phyloP scores from a whole-genome alignment of 2,888 invertebrate species.

The Epinotia demarniana region DNA sequence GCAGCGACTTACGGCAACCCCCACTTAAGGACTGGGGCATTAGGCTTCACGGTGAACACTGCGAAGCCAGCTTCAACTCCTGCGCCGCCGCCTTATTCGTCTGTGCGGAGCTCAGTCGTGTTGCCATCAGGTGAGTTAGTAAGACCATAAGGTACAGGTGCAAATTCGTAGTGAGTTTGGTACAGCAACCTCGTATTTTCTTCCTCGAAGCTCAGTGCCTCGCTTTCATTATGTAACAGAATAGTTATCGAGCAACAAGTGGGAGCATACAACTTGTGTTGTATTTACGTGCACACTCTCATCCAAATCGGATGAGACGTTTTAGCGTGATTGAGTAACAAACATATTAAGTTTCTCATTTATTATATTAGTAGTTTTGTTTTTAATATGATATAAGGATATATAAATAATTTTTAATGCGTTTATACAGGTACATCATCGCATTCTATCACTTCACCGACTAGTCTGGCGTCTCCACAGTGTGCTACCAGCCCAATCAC shows the following conservation, averaged over 20 bases:
- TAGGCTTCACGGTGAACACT: slow-evolving; percentile 85
- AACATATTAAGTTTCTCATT: no score
- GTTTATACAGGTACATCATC: slow-evolving; percentile 70
- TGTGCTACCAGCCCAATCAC: slow-evolving; percentile 79
- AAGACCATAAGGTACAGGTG: neutral
- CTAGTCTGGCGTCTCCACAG: slow-evolving; percentile 75
- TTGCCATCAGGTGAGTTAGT: slow-evolving; percentile 71
- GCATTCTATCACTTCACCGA: slow-evolving; percentile 79
- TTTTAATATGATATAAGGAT: neutral
- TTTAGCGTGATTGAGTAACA: no score
- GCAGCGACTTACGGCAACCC: slow-evolving; percentile 96
- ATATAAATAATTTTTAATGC: neutral
- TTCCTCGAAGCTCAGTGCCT: neutral
- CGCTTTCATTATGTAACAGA: neutral
- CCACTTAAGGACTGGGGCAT: slow-evolving; percentile 88
- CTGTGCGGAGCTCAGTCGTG: slow-evolving; percentile 77
- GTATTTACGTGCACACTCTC: no score
- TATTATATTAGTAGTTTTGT: no score
- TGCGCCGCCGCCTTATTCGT: slow-evolving; percentile 91
- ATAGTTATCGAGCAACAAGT: neutral
- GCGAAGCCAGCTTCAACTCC: slow-evolving; percentile 92
- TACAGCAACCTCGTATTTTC: neutral
- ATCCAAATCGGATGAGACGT: no score
- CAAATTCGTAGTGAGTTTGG: neutral
- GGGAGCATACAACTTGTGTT: neutral